A percentile compares a stretch with the other conserved stretches of the same genome.
These are phyloP conservation scores for Neopipo cinnamomea DNA, from an alignment of 2,113 vertebrate genomes.

Conservation along the genomic window DNA sequence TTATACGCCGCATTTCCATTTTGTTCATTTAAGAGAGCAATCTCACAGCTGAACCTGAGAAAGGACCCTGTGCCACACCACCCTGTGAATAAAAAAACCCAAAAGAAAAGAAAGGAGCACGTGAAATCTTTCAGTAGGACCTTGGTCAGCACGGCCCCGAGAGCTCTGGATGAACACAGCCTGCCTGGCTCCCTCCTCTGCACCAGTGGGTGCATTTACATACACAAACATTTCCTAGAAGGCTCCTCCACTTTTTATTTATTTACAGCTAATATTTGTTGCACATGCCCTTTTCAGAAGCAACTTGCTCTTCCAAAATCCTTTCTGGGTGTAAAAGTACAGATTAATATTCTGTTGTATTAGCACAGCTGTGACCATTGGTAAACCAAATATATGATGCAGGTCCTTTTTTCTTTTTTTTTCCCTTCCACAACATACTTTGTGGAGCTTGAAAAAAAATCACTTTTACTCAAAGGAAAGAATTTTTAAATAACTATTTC, in stretches of 20 bases:
- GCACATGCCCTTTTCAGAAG: constrained; percentile 6
- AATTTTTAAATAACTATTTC: neutral
- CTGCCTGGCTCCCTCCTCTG: neutral
- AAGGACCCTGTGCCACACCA: neutral
- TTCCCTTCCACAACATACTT: neutral
- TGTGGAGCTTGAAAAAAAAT: neutral
- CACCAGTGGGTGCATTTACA: constrained; percentile 6
- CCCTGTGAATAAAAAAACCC: neutral
- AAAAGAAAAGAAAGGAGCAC: neutral
- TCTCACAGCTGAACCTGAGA: neutral
- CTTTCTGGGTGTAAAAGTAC: neutral
- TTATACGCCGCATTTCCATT: neutral
- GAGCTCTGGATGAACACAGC: neutral
- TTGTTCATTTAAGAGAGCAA: neutral
- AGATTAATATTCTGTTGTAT: constrained; percentile 20
- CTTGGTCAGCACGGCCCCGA: neutral
- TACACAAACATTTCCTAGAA: constrained; percentile 30
- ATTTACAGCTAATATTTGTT: constrained; percentile 46
- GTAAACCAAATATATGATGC: neutral
- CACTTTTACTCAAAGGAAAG: neutral
- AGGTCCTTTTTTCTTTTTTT: neutral
- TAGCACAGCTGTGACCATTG: constrained; percentile 7
- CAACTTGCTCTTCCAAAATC: constrained; percentile 16
- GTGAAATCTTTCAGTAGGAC: neutral
- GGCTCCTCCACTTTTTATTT: constrained; percentile 15